Evolutionary conservation across 2,113 vertebrate species (phyloP).

Genomic region (Anseranas semipalmata): DNA sequence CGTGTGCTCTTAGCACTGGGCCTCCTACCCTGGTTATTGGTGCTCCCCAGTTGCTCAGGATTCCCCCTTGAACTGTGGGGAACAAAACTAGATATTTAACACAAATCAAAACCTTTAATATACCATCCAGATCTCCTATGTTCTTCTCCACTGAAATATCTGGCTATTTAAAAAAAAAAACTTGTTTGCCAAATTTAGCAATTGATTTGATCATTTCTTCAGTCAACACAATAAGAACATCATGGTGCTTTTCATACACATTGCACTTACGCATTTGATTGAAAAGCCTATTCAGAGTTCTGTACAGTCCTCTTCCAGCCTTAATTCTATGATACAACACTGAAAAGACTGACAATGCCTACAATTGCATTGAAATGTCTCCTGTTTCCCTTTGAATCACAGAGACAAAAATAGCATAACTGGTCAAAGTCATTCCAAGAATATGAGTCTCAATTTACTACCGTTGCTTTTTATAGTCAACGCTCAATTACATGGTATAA

Average conservation of each 20-base stretch:
- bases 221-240: not conserved
- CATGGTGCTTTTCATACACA: not conserved
- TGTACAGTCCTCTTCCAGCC: not conserved
- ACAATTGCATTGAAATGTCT: not conserved
- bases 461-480: slow-evolving; percentile 9
- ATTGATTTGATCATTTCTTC: not conserved
- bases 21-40: not conserved
- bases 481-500: not conserved
- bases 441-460: not conserved
- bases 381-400: not conserved
- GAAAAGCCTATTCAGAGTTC: not conserved
- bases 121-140: not conserved
- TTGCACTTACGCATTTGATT: not conserved
- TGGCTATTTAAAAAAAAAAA: not conserved
- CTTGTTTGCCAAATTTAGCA: not conserved
- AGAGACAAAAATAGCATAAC: slow-evolving; percentile 10
- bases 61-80: not conserved
- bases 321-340: not conserved
- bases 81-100: not conserved
- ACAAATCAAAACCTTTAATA: not conserved
- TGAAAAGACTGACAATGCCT: not conserved
- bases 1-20: not conserved
- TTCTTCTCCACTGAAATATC: not conserved
- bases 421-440: not conserved
- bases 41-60: not conserved